Conservation (phyloP, 2,888 invertebrate genomes). For the Campoletis raptor region DNA sequence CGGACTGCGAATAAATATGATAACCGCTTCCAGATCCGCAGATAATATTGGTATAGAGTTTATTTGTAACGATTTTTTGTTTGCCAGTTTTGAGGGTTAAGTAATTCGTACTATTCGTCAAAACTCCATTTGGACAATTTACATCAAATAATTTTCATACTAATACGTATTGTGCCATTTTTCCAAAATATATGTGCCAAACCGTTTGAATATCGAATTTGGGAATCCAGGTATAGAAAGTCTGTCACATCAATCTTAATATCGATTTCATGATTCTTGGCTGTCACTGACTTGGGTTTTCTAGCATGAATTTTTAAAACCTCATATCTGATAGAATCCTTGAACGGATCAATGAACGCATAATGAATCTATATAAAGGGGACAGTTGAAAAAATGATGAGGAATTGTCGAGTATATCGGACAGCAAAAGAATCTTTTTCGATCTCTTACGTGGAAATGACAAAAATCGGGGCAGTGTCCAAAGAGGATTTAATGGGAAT, state of each 20-base stretch:
- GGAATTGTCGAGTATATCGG: neutral
- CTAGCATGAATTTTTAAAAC: neutral
- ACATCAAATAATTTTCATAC: neutral
- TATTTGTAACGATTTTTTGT: neutral
- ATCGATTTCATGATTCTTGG: too few relatives aligned
- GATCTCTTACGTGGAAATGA: neutral
- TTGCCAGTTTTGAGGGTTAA: neutral
- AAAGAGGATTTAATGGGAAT: constrained; percentile 48
- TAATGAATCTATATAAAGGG: neutral
- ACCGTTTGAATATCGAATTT: neutral
- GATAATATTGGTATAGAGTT: neutral
- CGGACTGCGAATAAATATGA: neutral
- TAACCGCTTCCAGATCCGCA: neutral
- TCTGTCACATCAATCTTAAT: neutral
- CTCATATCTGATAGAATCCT: neutral
- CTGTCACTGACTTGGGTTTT: too few relatives aligned
- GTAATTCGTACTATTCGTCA: neutral
- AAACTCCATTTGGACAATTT: neutral
- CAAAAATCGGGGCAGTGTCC: constrained; percentile 16
- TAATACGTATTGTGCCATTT: neutral
- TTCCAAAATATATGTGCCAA: neutral
- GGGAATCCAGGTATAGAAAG: neutral
- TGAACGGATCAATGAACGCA: neutral
- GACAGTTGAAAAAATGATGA: neutral
- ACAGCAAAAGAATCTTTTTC: neutral